These are phyloP conservation scores for Cyanocitta stelleri DNA, from an alignment of 2,113 vertebrate genomes.

Conservation along the genomic window DNA sequence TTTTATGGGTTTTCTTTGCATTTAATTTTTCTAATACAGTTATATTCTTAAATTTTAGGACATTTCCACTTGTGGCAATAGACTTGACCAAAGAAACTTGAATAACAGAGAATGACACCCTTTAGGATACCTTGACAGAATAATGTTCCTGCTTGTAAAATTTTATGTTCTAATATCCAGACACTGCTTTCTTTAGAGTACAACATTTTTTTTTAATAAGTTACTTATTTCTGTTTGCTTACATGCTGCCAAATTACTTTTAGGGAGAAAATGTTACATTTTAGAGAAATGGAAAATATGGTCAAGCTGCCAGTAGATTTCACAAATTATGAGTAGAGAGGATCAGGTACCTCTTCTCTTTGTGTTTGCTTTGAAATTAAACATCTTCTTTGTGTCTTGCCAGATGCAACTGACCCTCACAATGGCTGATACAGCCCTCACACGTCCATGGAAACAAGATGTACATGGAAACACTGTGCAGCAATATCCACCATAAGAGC, in stretches of 20 bases:
- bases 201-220: neutral
- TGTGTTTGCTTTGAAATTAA: neutral
- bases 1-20: neutral
- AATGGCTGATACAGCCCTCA: neutral
- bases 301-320: neutral
- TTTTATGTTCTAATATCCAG: neutral
- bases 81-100: neutral
- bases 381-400: neutral
- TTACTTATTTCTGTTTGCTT: neutral
- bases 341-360: neutral
- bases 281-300: neutral
- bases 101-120: neutral
- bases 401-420: neutral
- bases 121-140: neutral
- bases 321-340: neutral
- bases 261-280: neutral
- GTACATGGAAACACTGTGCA: neutral
- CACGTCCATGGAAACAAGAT: neutral
- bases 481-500: neutral
- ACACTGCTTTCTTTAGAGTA: neutral
- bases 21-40: neutral
- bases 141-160: neutral
- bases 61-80: neutral
- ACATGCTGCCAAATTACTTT: neutral
- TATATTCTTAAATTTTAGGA: neutral